Percentiles rank a stretch among this genome's conserved stretches.
These are phyloP conservation scores for Gadus chalcogrammus DNA, from an alignment of 2,113 vertebrate genomes.

Conservation along the genomic window DNA sequence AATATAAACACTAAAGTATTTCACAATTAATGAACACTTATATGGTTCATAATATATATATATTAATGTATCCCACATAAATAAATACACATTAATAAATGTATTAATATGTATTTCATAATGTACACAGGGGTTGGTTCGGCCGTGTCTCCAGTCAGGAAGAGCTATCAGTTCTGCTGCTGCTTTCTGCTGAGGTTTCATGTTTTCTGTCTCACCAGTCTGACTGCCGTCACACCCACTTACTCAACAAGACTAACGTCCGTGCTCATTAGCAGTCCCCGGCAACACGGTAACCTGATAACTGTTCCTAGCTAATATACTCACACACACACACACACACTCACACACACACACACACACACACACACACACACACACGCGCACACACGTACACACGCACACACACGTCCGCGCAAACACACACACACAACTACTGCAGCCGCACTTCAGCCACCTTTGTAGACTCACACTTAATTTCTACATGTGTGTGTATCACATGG, in stretches of 20 bases:
- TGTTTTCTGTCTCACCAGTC: conserved; percentile 48
- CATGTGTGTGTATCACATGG: not conserved
- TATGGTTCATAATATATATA: too few relatives aligned
- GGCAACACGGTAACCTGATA: conserved; percentile 59
- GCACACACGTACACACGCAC: conserved; percentile 18
- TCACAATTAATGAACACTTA: too few relatives aligned
- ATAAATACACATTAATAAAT: too few relatives aligned
- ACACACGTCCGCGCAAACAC: conserved; percentile 6
- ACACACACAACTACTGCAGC: conserved; percentile 39
- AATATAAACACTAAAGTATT: too few relatives aligned
- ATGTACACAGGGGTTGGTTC: too few relatives aligned
- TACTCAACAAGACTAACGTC: conserved; percentile 59
- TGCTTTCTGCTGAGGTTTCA: conserved; percentile 57
- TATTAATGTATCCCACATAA: too few relatives aligned
- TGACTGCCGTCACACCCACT: conserved; percentile 58
- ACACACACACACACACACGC: not conserved
- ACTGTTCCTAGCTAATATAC: conserved; percentile 8
- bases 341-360: not conserved
- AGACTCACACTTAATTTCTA: conserved; percentile 11
- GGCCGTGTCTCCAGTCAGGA: too few relatives aligned
- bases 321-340: conserved; percentile 14
- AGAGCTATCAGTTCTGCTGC: conserved; percentile 3
- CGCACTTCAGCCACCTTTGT: conserved; percentile 45
- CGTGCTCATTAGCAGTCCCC: conserved; percentile 64
- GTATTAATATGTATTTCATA: too few relatives aligned